Conservation (phyloP, 2,113 vertebrate genomes). For the Lota lota region DNA sequence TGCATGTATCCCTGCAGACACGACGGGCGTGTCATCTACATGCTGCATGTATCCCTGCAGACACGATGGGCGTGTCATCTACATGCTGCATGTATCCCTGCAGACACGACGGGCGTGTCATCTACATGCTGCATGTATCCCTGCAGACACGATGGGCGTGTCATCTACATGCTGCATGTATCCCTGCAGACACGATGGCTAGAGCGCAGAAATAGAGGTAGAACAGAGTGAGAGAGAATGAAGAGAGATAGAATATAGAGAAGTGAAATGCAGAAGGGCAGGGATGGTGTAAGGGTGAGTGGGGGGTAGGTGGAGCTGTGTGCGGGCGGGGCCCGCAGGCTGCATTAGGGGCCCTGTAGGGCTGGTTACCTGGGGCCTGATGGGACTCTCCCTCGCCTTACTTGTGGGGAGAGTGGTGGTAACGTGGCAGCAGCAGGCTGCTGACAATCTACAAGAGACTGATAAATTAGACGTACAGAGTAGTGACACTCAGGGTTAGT, state of each 20-base stretch:
- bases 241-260: neutral
- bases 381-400: constrained; percentile 85
- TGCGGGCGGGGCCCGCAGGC: neutral
- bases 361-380: constrained; percentile 86
- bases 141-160: too few relatives aligned
- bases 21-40: too few relatives aligned
- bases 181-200: too few relatives aligned
- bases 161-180: too few relatives aligned
- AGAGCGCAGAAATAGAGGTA: too few relatives aligned
- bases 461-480: constrained; percentile 99
- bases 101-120: too few relatives aligned
- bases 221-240: neutral
- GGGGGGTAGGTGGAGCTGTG: neutral
- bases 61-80: too few relatives aligned
- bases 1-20: too few relatives aligned
- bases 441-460: constrained; percentile 99
- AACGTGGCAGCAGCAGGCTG: constrained; percentile 98
- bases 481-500: constrained; percentile 84
- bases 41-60: too few relatives aligned
- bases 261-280: neutral
- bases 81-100: too few relatives aligned
- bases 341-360: constrained; percentile 11
- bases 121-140: too few relatives aligned
- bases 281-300: neutral
- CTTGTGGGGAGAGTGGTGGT: constrained; percentile 92